Evolutionary conservation across 2,888 invertebrate species (phyloP).

Genomic region (Nysson spinosus): DNA sequence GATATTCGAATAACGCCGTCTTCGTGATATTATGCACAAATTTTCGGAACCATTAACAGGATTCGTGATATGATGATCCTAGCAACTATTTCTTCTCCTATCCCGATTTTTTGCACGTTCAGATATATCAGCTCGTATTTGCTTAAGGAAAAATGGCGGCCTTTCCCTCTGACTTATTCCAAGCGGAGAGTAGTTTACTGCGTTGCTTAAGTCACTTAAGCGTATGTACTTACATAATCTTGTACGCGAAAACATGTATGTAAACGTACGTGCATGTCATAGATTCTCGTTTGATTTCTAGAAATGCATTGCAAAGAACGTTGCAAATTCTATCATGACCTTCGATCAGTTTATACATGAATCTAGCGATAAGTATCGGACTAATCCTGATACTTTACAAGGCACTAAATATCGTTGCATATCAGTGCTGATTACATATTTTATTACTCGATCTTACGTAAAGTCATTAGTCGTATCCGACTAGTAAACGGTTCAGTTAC

Average conservation of each 20-base stretch:
- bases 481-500: constrained; percentile 7
- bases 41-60: not conserved
- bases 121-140: constrained; percentile 29
- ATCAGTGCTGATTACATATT: too few relatives aligned
- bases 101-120: constrained; percentile 37
- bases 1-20: constrained; percentile 9
- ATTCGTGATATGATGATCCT: constrained; percentile 1
- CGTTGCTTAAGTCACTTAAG: constrained; percentile 44
- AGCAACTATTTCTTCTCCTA: not conserved
- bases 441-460: constrained; percentile 9
- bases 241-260: constrained; percentile 33
- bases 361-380: too few relatives aligned
- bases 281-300: constrained; percentile 22
- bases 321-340: constrained; percentile 6
- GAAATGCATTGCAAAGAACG: constrained; percentile 15
- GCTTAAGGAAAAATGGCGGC: constrained; percentile 1
- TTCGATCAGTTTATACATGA: constrained; percentile 6
- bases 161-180: constrained; percentile 5
- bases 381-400: constrained; percentile 21
- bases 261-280: constrained; percentile 33
- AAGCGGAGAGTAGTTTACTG: constrained; percentile 17
- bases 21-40: constrained; percentile 3
- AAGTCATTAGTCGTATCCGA: constrained; percentile 1
- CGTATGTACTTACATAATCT: constrained; percentile 47
- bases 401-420: constrained; percentile 16